Base-by-base conservation (phyloP, 2,888 invertebrate genomes). In the Petrolisthes manimaculis region DNA sequence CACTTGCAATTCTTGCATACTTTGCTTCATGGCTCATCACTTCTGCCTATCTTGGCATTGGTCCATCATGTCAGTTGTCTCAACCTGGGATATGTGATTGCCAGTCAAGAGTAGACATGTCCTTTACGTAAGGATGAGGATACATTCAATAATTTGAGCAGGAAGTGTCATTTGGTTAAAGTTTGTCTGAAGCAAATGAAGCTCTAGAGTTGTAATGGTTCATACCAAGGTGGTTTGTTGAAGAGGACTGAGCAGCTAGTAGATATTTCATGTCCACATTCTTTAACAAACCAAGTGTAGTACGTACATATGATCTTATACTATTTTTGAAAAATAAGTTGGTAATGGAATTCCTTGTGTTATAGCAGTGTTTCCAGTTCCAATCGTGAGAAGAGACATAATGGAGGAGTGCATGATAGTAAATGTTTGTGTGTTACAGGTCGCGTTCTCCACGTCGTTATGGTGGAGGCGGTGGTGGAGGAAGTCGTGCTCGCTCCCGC, bases 1-100 rank as follows among this genome's bases (percentile, higher is more conserved):
- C 71, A 71, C 71, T 71, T 71, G 71, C 71, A 71, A 71, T 89
- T 89, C 90, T 90, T 88, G 88, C 83, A 83, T 88, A 78, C 88
- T 86, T 82, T 86, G 89, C 89, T 86, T 84, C 88, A 84, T 86
- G 84, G 80, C 88, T 86, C 56, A 69, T 53, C 69, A 82, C 82
- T 82, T 67, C 82, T 69, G 69, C 82, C 69, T 69, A 67, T 74
- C 86, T 90, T 75, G 75, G 84, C 88, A 82, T 90, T 90, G 88
- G 90, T 82, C 82, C 77, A 86, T 85, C 81, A 80, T 83, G 84
- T 88, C 88, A 80, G 67, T 84, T 67, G 77, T 88, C 88, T 84
- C 84, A 88, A 88, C 84, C 74, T 79, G 74, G 51, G 71, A 84
- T 88, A 82, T 88, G 88, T 88, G 82, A 85, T 83, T 81, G 81